Base-by-base conservation (phyloP, 2,888 invertebrate species). In the Orthosia gracilis region DNA sequence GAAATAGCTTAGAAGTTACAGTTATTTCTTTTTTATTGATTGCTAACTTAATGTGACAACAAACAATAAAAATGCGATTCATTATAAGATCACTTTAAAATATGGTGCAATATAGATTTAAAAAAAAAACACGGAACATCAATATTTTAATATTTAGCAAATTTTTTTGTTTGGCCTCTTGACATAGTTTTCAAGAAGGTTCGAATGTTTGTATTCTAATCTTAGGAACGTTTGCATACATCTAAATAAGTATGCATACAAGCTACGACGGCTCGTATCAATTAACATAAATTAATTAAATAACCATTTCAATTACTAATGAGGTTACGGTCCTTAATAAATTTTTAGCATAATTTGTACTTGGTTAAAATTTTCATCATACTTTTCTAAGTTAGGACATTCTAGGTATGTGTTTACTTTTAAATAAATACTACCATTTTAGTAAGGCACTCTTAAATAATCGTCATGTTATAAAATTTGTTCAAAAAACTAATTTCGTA, bases 201-300 rank as follows among this genome's bases (percentile, higher is more conserved):
- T 63, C 12, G 13, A 52, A 52, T 57, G 12, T 62, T 69, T 73
- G 62, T 79, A n/a, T 62, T 68, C 58, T 72, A 69, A 59, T 49
- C 13, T 31, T 31, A 50, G 17, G 9, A 57, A 47, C 17, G 52
- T 77, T 69, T 71, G 63, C 69, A 78, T 81, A 73, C 0, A 85
- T 79, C 66, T 82, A 63, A 82, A 82, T 78, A 82, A n/a, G 40
- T 50, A 74, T 61, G 69, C 59, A 71, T 74, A 73, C 54, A 52
- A 26, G 13, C 26, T 21, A 13, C 57, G 52, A 45, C 13, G n/a
- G 23, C 52, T 62, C 59, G 65, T 54, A 80, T 82, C 26, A 55
- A 78, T 87, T 83, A 72, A 69, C 63, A 80, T 72, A 52, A 74
- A 78, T 84, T 74, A 76, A 76, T 69, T 78, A 11, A 52, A 21